Evolutionary conservation across 2,797 vertebrate species (phyloP), one percentile per base, ranked within the genome.

Genomic region (Sebastes aleutianus): DNA sequence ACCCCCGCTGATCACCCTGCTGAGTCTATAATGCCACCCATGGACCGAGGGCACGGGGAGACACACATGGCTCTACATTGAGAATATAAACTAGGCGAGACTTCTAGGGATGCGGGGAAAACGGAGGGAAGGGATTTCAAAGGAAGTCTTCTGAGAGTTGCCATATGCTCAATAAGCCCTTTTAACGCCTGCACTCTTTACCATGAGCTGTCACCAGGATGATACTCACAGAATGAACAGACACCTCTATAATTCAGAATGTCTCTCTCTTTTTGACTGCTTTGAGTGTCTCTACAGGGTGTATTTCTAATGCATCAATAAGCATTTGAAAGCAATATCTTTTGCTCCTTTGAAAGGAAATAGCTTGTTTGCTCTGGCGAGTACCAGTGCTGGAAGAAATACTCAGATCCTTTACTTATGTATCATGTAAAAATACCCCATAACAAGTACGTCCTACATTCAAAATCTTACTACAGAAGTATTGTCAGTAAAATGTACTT

Each of bases 21-120:
- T 90, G 93, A 86, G 92, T 89, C 86, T 78, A 85, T 93, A 91
- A 92, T 91, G 86, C 92, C 91, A 86, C 86, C 87, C 88, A 83
- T 81, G 84, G 90, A 87, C 84, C 32, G 29, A 82, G 90, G 91
- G 88, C 89, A 88, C 24, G 7, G 64, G 76, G 83, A 86, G 81
- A 83, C 84, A 70, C 80, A 81, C 82, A 50, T 11, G 75, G 79
- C 78, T 88, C 78, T 83, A 85, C 83, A 70, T 9, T 39, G 76
- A 76, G 92, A 95, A 94, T 95, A 91, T 83, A 80, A 95, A 95
- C 82, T 20, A 93, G 87, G 64, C 34, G 8, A 74, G 68, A 77
- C 79, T 87, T 84, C 76, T 78, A 69, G 53, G 67, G 79, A 66
- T 85, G 74, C 66, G 75, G 70, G 80, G 66, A 65, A 78, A 47